These are phyloP conservation scores for Podiceps cristatus DNA, from an alignment of 2,113 vertebrate genomes.

Conservation along the genomic window DNA sequence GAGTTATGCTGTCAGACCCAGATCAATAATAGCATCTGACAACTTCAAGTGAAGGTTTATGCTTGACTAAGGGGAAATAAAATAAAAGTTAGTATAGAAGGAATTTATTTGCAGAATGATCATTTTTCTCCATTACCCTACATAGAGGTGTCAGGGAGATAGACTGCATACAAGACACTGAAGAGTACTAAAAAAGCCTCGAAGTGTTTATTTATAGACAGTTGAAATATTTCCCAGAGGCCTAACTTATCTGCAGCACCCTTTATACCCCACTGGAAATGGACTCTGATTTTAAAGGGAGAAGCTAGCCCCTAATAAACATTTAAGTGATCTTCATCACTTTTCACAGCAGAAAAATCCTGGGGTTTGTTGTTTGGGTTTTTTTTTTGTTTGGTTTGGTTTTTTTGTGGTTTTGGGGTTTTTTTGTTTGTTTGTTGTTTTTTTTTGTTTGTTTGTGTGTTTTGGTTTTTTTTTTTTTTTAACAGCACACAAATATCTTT, in stretches of 20 bases:
- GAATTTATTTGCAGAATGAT: not conserved
- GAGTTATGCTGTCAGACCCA: not conserved
- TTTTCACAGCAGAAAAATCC: not conserved
- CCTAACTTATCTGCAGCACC: not conserved
- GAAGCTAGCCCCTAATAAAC: not conserved
- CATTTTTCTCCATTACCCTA: not conserved
- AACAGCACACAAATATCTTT: not conserved
- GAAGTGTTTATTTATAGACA: not conserved
- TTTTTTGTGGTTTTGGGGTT: not conserved
- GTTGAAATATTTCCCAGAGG: not conserved
- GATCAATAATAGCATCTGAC: not conserved
- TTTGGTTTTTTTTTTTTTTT: not conserved
- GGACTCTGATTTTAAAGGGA: not conserved
- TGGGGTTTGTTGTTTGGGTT: not conserved
- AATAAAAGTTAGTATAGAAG: not conserved
- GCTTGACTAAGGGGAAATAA: constrained; percentile 5
- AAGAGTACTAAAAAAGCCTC: not conserved
- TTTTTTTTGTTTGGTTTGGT: not conserved
- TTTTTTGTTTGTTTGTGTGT: too few species aligned
- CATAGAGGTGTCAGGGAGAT: not conserved
- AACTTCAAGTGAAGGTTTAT: not conserved
- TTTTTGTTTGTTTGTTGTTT: too few species aligned
- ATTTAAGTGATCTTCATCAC: not conserved
- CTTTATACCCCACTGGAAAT: not conserved
- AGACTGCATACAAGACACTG: not conserved